Evolutionary conservation across 1,140 invertebrate species (phyloP), one percentile per base, ranked within the genome.

Genomic region (Hycleus cichorii): DNA sequence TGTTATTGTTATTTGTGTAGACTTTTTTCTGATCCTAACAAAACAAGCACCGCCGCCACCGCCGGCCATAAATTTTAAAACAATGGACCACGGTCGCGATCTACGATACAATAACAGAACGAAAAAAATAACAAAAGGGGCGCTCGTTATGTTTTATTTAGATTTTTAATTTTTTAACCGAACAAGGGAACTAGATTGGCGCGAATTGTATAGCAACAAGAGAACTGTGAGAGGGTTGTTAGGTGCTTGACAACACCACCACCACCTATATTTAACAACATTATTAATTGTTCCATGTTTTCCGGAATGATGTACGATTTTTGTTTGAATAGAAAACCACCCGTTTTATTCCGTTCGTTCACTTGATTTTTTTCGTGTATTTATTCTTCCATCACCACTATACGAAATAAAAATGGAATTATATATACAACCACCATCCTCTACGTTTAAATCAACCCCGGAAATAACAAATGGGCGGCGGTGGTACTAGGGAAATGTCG

Each of bases 281-380:
- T 68, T 68, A 68, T 68, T 68, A 68, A 68, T 68, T 68, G 66
- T 61, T 58, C 47, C 61, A 50, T 65, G 60, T 66, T 32, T 18
- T 59, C 60, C 38, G 49, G 47, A 68, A 65, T 68, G 66, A 68
- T 65, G 63, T 68, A 68, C 66, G 66, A 64, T 64, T 68, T 65
- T 64, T 65, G 60, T 64, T 32, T 64, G 65, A 67, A 67, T 67
- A 63, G 58, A 64, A 65, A 57, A 18, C 18, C 18, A 32, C 32
- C 7, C 32, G 32, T 32, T 32, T 32, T 32, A 12, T 12, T 12
- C 12, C 12, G 12, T 18, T 18, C 18, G 18, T 18, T 18, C 18
- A 18, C 18, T 18, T 18, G 1, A 18, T 18, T 18, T 18, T 18
- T 18, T 18, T 18, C 18, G 18, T 18, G 18, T 18, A 18, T 18